These are phyloP conservation scores for Stratiolaelaps scimitus DNA, from an alignment of 1,140 invertebrate genomes.

Conservation along the genomic window DNA sequence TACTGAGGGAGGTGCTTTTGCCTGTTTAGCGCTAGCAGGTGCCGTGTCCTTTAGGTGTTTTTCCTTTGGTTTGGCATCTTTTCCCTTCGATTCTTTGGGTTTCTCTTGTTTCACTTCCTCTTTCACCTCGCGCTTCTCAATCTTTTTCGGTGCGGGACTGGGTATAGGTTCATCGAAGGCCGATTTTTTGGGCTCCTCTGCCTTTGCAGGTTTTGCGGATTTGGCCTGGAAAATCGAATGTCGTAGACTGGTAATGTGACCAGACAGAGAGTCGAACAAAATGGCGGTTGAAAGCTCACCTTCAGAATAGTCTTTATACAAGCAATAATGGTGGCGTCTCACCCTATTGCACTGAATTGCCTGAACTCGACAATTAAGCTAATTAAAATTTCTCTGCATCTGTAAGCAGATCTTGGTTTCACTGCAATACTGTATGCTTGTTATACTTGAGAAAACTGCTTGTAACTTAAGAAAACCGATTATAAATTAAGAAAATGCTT, in stretches of 20 bases:
- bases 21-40: not conserved
- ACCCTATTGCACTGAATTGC: too few relatives aligned
- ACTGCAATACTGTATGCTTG: too few relatives aligned
- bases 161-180: constrained; percentile 22
- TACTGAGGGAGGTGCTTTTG: not conserved
- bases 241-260: too few relatives aligned
- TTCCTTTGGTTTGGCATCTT: not conserved
- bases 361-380: too few relatives aligned
- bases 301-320: too few relatives aligned
- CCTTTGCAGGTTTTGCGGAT: constrained; percentile 1
- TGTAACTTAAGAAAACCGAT: too few relatives aligned
- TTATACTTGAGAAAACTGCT: too few relatives aligned
- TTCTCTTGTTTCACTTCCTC: not conserved
- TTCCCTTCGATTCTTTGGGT: not conserved
- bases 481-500: not conserved
- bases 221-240: not conserved
- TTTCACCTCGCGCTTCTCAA: constrained; percentile 17
- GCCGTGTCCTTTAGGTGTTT: not conserved
- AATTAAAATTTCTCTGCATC: too few relatives aligned
- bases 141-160: not conserved
- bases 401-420: too few relatives aligned
- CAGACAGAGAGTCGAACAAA: constrained; percentile 2
- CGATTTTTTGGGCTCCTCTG: constrained; percentile 1
- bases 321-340: too few relatives aligned
- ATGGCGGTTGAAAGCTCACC: too few relatives aligned